Evolutionary conservation across 2,888 invertebrate genomes (phyloP).

Genomic region (Tenthredo livida): DNA sequence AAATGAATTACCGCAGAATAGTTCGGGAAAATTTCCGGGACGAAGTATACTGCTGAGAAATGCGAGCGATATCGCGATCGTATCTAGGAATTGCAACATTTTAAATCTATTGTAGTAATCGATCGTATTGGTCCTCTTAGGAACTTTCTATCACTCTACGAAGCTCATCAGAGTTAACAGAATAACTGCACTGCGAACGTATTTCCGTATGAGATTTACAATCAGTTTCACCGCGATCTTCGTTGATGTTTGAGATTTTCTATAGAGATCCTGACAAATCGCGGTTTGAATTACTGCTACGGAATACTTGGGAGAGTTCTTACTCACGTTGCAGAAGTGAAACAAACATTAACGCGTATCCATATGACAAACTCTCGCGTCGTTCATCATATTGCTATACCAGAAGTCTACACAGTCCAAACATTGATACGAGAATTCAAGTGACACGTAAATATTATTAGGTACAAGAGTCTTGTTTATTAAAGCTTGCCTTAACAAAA

Average conservation of each 20-base stretch:
- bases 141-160: not conserved
- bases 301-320: not conserved
- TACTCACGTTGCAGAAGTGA: slow-evolving; percentile 23
- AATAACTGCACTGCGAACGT: not conserved
- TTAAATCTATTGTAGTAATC: not conserved
- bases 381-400: not conserved
- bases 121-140: not conserved
- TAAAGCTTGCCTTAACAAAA: slow-evolving; percentile 36
- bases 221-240: not conserved
- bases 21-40: not conserved
- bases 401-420: slow-evolving; percentile 28
- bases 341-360: not conserved
- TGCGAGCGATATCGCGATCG: not conserved
- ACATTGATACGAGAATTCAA: slow-evolving; percentile 49
- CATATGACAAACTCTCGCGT: slow-evolving; percentile 14
- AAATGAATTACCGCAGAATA: not conserved
- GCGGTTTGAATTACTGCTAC: not conserved
- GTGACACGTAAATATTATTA: slow-evolving; percentile 50
- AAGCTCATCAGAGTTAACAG: not conserved
- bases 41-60: not conserved
- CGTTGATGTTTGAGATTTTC: not conserved
- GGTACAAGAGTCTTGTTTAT: slow-evolving; percentile 42
- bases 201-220: not conserved
- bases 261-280: not conserved
- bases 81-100: not conserved